These are phyloP conservation scores for Hirudo medicinalis DNA, from an alignment of 1,140 invertebrate genomes.

Conservation along the genomic window DNA sequence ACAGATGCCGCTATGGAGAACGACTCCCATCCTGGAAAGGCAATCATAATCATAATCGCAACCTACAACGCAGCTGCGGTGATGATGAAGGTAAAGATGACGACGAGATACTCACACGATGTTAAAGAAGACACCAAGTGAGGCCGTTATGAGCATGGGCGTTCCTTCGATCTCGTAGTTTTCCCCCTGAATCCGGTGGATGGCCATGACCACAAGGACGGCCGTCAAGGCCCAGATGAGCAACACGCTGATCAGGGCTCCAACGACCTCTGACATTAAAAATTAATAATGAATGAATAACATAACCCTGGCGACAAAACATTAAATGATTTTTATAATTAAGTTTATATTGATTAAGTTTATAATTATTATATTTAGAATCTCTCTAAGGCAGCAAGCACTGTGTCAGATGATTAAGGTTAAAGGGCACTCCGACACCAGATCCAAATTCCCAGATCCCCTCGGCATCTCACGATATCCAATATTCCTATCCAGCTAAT, in stretches of 20 bases:
- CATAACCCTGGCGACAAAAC: no score
- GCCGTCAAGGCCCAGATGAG: constrained; percentile 23
- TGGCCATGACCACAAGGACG: constrained; percentile 21
- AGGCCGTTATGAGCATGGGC: constrained; percentile 23
- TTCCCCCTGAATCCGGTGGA: constrained; percentile 14
- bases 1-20: constrained; percentile 20
- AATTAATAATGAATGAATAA: no score
- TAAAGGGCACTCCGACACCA: no score
- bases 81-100: constrained; percentile 19
- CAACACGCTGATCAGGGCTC: constrained; percentile 22
- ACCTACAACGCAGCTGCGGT: constrained; percentile 7
- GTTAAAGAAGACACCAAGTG: constrained; percentile 23
- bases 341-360: no score
- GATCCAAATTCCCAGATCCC: no score
- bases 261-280: constrained; percentile 20
- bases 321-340: no score
- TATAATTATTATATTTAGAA: no score
- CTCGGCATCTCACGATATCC: no score
- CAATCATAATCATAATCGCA: background rate
- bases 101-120: constrained; percentile 20
- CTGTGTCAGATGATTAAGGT: no score
- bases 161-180: constrained; percentile 21
- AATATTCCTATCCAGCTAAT: no score
- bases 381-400: no score
- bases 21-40: constrained; percentile 23